phyloP scores from a whole-genome alignment of 2,113 vertebrate species.

The Nestor notabilis region DNA sequence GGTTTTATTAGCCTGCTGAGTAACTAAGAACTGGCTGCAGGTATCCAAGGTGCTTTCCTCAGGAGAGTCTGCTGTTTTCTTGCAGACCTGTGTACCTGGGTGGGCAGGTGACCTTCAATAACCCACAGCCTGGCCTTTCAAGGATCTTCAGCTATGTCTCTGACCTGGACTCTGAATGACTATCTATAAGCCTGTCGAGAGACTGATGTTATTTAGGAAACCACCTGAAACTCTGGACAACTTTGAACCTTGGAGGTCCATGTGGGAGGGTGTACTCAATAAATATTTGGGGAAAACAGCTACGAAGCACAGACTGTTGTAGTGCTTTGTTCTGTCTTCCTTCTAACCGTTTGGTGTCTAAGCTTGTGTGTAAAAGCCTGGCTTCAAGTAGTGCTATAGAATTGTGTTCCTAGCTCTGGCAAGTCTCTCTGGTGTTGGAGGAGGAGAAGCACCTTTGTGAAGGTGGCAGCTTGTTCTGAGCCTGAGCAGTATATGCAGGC shows the following conservation, averaged over 20 bases:
- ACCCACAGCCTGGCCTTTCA: neutral
- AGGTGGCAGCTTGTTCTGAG: neutral
- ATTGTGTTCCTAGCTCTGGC: neutral
- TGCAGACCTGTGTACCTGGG: neutral
- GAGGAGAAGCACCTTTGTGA: neutral
- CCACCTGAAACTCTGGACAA: neutral
- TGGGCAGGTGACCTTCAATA: neutral
- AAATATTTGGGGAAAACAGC: neutral
- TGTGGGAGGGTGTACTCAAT: neutral
- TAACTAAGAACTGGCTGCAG: neutral
- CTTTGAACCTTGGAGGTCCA: neutral
- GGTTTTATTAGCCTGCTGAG: neutral
- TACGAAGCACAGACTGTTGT: rapidly evolving
- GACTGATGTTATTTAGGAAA: neutral
- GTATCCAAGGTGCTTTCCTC: neutral
- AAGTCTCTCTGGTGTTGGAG: neutral
- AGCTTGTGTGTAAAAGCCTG: neutral
- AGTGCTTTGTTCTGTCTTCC: neutral
- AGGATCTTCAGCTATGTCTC: neutral
- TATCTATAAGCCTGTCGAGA: neutral
- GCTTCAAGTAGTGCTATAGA: neutral
- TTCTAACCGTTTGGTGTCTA: neutral
- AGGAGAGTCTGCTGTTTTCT: neutral
- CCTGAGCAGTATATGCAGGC: rapidly evolving
- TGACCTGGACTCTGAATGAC: neutral